Percentiles rank a stretch among this genome's conserved stretches.
Conservation (phyloP, 2,113 vertebrate genomes). For the Platysternon megacephalum region DNA sequence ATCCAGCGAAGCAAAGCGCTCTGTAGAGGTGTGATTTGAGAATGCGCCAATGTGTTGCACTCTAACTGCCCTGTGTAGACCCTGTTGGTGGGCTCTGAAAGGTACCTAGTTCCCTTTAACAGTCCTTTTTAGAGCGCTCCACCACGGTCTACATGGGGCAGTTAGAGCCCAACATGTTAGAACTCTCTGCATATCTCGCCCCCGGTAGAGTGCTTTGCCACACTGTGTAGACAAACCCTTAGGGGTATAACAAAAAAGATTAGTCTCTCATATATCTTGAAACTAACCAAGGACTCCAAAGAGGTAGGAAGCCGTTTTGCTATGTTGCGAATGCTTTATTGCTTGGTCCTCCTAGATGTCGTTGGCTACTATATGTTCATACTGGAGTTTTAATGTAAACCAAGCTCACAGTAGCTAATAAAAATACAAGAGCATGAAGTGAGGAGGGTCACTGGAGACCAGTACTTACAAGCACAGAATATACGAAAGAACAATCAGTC, state of each 20-base stretch:
- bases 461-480: slow-evolving; percentile 1
- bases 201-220: too few relatives aligned
- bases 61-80: too few relatives aligned
- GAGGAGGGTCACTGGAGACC: neutral
- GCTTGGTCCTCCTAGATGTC: neutral
- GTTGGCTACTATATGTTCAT: neutral
- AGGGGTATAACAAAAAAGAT: neutral
- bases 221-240: too few relatives aligned
- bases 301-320: neutral
- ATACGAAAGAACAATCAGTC: neutral
- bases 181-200: too few relatives aligned
- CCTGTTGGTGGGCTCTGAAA: too few relatives aligned
- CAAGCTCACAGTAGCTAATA: neutral
- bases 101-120: too few relatives aligned
- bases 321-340: slow-evolving; percentile 2
- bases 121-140: too few relatives aligned
- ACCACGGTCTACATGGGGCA: too few relatives aligned
- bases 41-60: too few relatives aligned
- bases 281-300: neutral
- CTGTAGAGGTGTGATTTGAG: too few relatives aligned
- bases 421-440: neutral
- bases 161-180: too few relatives aligned
- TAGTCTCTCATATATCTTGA: slow-evolving; percentile 6
- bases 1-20: too few relatives aligned
- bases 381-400: neutral